phyloP scores from a whole-genome alignment of 92 coral and sea anemone species.

The Pocillopora grandis region DNA sequence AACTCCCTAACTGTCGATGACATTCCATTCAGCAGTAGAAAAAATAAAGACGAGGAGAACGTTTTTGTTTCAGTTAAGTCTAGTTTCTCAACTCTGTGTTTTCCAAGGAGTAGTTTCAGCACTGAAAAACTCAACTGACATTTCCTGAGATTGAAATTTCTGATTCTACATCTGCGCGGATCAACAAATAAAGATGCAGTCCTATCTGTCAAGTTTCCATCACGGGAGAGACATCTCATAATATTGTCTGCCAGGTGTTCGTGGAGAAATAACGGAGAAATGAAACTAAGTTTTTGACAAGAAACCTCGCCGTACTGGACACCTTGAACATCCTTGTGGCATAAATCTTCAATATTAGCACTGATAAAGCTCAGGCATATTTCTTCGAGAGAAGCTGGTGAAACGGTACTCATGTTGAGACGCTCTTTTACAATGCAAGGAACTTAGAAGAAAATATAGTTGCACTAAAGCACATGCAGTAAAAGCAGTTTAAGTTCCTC shows the following conservation, averaged over 20 bases:
- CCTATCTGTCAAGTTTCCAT: slow-evolving; percentile 52
- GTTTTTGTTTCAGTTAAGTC: slow-evolving; percentile 55
- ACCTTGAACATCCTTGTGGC: slow-evolving; percentile 52
- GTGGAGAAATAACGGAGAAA: slow-evolving; percentile 59
- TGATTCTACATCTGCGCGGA: slow-evolving; percentile 56
- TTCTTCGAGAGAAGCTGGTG: slow-evolving; percentile 66
- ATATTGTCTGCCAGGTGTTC: slow-evolving; percentile 73
- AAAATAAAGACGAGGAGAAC: not conserved
- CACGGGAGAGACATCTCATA: slow-evolving; percentile 45
- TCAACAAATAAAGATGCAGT: slow-evolving; percentile 58
- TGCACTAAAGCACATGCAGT: not conserved
- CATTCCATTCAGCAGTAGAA: slow-evolving; percentile 42
- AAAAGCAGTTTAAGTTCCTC: not conserved
- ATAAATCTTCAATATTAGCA: slow-evolving; percentile 52
- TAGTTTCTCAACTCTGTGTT: slow-evolving; percentile 58
- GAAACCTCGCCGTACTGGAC: slow-evolving; percentile 33
- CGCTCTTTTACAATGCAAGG: not conserved
- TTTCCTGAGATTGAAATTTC: slow-evolving; percentile 51
- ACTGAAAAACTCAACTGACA: slow-evolving; percentile 42
- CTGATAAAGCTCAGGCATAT: slow-evolving; percentile 57
- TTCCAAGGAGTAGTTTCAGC: slow-evolving; percentile 45
- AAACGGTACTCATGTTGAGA: slow-evolving; percentile 45
- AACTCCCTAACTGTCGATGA: slow-evolving; percentile 49
- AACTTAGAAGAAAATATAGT: not conserved
- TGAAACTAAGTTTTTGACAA: slow-evolving; percentile 49